These are phyloP conservation scores for Heliconius cydno DNA, from an alignment of 2,888 invertebrate genomes.

Conservation along the genomic window DNA sequence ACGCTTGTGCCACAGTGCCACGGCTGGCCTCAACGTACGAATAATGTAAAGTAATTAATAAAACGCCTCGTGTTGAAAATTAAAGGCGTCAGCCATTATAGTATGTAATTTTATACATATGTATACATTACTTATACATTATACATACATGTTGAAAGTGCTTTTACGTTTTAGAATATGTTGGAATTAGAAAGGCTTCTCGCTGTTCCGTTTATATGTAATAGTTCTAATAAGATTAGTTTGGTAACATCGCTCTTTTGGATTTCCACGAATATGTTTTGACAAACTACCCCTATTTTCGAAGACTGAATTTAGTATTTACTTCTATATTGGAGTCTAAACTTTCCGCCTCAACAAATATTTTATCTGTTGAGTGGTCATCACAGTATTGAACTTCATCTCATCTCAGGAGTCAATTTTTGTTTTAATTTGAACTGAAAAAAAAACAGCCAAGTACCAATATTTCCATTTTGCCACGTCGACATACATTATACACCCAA, in stretches of 20 bases:
- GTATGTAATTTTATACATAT: conserved; percentile 1
- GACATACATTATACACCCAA: not conserved
- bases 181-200: conserved; percentile 4
- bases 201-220: conserved; percentile 14
- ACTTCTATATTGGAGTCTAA: not conserved
- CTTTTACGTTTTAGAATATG: conserved; percentile 3
- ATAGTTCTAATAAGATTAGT: conserved; percentile 10
- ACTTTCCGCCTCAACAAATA: no score
- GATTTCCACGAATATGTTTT: not conserved
- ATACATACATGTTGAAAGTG: conserved; percentile 6
- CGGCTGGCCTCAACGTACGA: no score
- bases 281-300: not conserved
- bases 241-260: not conserved
- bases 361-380: not conserved
- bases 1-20: no score
- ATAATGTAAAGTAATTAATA: conserved; percentile 1
- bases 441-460: no score
- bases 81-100: conserved; percentile 4
- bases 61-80: not conserved
- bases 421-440: no score
- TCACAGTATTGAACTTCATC: no score
- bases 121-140: not conserved
- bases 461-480: not conserved
- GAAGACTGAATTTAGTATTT: not conserved
- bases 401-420: no score